These are phyloP conservation scores for human DNA, from an alignment of 2,113 vertebrate genomes.

Conservation along the genomic window DNA sequence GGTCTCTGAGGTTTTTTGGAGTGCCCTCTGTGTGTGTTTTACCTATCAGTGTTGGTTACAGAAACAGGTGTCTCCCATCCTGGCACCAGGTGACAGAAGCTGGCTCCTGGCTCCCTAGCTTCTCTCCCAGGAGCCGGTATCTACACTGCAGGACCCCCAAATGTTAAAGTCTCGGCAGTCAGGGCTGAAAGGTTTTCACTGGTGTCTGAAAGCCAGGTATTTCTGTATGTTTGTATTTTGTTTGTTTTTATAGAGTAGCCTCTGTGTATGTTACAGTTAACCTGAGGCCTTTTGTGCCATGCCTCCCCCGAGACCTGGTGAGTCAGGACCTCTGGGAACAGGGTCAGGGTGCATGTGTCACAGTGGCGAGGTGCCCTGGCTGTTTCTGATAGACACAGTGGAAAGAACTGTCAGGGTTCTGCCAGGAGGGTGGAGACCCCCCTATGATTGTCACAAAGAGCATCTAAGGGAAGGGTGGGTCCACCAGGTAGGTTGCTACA, in stretches of 20 bases:
- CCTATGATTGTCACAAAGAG: neutral
- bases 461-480: rapidly evolving
- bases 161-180: too few species aligned
- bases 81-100: neutral
- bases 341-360: neutral
- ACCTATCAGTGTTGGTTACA: neutral
- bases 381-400: neutral
- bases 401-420: neutral
- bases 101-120: neutral
- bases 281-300: neutral
- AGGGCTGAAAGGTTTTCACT: too few species aligned
- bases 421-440: neutral
- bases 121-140: too few species aligned
- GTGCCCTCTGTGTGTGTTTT: neutral
- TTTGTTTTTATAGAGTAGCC: neutral
- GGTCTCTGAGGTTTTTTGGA: neutral
- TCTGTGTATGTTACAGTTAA: neutral
- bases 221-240: neutral
- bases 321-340: neutral
- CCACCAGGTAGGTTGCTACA: neutral
- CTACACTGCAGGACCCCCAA: too few species aligned
- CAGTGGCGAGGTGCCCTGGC: neutral
- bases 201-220: neutral
- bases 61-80: neutral
- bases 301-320: neutral